Conservation (phyloP, 2,888 invertebrate genomes). For the Ecliptopera silaceata region DNA sequence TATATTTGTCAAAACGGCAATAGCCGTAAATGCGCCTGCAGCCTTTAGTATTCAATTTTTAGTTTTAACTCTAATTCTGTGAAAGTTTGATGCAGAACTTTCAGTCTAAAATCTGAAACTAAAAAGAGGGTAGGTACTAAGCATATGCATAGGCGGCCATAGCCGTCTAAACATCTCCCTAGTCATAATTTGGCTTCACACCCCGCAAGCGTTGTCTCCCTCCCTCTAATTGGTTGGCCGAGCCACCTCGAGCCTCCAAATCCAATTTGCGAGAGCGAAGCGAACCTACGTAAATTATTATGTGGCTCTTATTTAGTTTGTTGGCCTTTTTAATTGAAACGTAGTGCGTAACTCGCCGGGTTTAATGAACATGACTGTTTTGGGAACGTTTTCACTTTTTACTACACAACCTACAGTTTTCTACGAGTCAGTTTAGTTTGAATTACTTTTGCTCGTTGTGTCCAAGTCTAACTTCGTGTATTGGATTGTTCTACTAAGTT, state of each 20-base stretch:
- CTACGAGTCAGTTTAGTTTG: background rate
- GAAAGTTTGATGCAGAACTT: too few relatives aligned
- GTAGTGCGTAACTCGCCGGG: slow-evolving; percentile 63
- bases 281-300: slow-evolving; percentile 68
- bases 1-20: too few relatives aligned
- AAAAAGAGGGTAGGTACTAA: background rate
- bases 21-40: too few relatives aligned
- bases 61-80: too few relatives aligned
- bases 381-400: slow-evolving; percentile 42
- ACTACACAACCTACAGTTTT: background rate
- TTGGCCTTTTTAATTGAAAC: slow-evolving; percentile 73
- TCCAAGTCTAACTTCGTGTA: too few relatives aligned
- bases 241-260: slow-evolving; percentile 65
- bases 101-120: background rate
- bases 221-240: slow-evolving; percentile 70
- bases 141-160: slow-evolving; percentile 4
- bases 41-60: too few relatives aligned
- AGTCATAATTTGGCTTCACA: slow-evolving; percentile 36
- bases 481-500: too few relatives aligned
- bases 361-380: slow-evolving; percentile 54
- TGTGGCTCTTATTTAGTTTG: slow-evolving; percentile 69
- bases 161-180: slow-evolving; percentile 20
- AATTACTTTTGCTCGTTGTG: background rate
- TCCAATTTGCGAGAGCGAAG: slow-evolving; percentile 70
- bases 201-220: slow-evolving; percentile 45